Conservation (phyloP, 2,888 invertebrate genomes). For the Leuctra nigra region DNA sequence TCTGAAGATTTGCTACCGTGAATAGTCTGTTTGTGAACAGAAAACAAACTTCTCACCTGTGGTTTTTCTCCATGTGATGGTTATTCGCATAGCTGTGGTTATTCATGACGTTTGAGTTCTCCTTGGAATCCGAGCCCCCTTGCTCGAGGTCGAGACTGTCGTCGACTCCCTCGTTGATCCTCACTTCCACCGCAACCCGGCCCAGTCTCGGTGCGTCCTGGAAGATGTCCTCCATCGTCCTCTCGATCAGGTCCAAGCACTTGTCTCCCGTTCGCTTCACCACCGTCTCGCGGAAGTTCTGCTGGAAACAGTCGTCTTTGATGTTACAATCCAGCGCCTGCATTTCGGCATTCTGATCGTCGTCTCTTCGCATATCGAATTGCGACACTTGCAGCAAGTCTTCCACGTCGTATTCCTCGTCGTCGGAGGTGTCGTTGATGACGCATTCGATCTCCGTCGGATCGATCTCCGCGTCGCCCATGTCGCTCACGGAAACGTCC, state of each 20-base stretch:
- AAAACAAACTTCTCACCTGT: no score
- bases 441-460: conserved; percentile 44
- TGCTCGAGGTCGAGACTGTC: background rate
- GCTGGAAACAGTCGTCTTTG: background rate
- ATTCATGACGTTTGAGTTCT: background rate
- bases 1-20: no score
- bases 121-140: background rate
- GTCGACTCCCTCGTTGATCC: background rate
- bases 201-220: background rate
- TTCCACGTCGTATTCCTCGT: conserved; percentile 36
- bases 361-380: background rate
- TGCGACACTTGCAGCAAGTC: background rate
- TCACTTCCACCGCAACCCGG: background rate
- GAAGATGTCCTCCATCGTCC: background rate
- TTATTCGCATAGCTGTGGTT: no score
- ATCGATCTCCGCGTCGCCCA: conserved; percentile 32
- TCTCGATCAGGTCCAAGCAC: background rate
- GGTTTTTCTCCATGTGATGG: no score
- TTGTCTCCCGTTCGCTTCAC: background rate
- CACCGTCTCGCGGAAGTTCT: background rate
- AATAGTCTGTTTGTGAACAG: no score
- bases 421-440: conserved; percentile 43
- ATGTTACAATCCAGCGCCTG: background rate
- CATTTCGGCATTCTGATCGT: background rate
- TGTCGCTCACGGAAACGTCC: conserved; percentile 8